Base-by-base conservation (phyloP, 2,797 vertebrate species). In the Sylvilagus floridanus region DNA sequence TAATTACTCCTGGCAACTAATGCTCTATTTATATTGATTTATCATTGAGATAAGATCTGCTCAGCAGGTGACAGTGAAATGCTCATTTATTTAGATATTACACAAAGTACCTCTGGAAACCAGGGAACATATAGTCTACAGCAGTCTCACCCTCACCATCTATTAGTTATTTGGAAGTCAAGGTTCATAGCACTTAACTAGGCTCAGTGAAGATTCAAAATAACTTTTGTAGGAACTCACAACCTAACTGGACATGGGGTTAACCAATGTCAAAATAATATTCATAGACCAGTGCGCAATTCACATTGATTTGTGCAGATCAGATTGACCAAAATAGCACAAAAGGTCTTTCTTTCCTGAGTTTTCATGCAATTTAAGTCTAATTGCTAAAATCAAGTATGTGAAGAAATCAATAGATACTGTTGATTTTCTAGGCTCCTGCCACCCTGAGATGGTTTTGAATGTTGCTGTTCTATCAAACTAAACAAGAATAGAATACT, bases 381-480 rank as follows among this genome's bases (percentile, higher is more conserved):
- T 73, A 97, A 96, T 69, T 94, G 76, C 83, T 95, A 89, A 96
- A 97, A 97, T 97, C 93, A 95, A 97, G 47, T 84, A 28, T 47
- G 65, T 4, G 19, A 91, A 97, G 78, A 90, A 97, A 97, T 97
- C 91, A 94, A 81, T 96, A 96, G 86, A 95, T 97, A 86, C 57
- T 96, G 82, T 54, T 94, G 97, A 96, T 97, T 97, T 98, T 97
- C 90, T 78, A 93, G 81, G 50, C 24, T 93, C 75, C 81, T 97
- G 96, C 90, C 91, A 77, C 91, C 68, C 68, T 69, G 68, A 92
- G 86, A 63, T 88, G 97, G 97, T 94, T 95, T 92, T 94, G 37
- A 87, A 65, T 86, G 92, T 87, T 52, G 72, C 71, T 95, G 71
- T 97, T 94, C 96, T 92, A 97, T 97, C 95, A 95, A 94, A 97